Percentiles rank a stretch among this genome's conserved stretches.
phyloP scores from a whole-genome alignment of 2,888 invertebrate species.

The Drosophila neonasuta region DNA sequence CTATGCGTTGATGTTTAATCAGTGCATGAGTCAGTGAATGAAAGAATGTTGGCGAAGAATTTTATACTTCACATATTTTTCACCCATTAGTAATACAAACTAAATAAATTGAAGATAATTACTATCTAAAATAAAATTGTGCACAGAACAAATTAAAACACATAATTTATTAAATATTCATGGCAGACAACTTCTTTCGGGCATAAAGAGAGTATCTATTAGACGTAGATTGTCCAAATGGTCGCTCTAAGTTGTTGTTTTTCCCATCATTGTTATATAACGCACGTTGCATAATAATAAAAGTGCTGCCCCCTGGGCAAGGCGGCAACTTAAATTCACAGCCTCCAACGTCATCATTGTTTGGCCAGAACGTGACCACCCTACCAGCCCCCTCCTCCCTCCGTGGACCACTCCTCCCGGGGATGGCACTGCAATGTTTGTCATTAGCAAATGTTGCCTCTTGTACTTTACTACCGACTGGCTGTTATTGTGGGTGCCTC shows the following conservation, averaged over 20 bases:
- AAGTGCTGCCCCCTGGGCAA: conserved; percentile 38
- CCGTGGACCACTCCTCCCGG: neutral
- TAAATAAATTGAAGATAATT: too few species aligned
- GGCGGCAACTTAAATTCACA: conserved; percentile 40
- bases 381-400: neutral
- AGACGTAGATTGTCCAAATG: neutral
- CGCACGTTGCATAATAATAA: conserved; percentile 75
- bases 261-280: conserved; percentile 37
- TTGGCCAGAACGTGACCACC: conserved; percentile 37
- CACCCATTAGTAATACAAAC: too few species aligned
- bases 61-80: too few species aligned
- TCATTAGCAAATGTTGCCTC: conserved; percentile 78
- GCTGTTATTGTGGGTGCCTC: conserved; percentile 48
- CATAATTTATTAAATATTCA: too few species aligned
- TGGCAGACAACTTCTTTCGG: too few species aligned
- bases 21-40: too few species aligned
- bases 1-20: too few species aligned
- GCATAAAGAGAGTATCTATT: neutral
- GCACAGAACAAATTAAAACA: too few species aligned
- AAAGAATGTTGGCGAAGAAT: too few species aligned
- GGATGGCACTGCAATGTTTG: conserved; percentile 59
- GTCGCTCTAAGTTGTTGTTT: neutral
- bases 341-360: conserved; percentile 50
- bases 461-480: conserved; percentile 70
- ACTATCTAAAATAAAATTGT: neutral